Evolutionary conservation across 2,797 vertebrate genomes (phyloP).

Genomic region (Phylloscopus collybita): DNA sequence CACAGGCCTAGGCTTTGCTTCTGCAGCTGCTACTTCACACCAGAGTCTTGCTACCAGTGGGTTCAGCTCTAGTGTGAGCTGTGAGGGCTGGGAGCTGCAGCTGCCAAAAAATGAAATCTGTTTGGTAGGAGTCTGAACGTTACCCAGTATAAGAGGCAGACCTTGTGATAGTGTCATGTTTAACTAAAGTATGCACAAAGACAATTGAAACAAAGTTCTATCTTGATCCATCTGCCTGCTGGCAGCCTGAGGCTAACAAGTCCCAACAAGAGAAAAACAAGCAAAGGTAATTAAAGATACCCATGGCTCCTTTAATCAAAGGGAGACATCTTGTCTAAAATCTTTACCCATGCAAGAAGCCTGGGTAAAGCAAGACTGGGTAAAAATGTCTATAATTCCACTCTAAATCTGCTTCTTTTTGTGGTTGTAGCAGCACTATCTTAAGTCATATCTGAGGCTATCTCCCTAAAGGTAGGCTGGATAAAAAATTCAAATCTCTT

Average conservation of each 20-base stretch:
- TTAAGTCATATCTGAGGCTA: not conserved
- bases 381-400: not conserved
- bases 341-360: not conserved
- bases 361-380: not conserved
- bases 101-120: not conserved
- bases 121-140: not conserved
- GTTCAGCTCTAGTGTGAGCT: not conserved
- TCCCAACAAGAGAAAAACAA: not conserved
- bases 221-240: not conserved
- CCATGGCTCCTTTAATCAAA: not conserved
- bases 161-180: not conserved
- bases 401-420: not conserved
- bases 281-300: not conserved
- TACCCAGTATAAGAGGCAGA: accelerated
- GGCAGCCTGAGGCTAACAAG: not conserved
- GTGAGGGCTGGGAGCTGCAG: not conserved
- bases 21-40: not conserved
- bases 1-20: not conserved
- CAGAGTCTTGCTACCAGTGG: not conserved
- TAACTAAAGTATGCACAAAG: not conserved
- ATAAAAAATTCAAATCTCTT: not conserved
- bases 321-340: not conserved
- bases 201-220: not conserved
- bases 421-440: not conserved
- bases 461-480: not conserved